phyloP scores from a whole-genome alignment of 2,797 vertebrate genomes.

The Cyprinella venusta region DNA sequence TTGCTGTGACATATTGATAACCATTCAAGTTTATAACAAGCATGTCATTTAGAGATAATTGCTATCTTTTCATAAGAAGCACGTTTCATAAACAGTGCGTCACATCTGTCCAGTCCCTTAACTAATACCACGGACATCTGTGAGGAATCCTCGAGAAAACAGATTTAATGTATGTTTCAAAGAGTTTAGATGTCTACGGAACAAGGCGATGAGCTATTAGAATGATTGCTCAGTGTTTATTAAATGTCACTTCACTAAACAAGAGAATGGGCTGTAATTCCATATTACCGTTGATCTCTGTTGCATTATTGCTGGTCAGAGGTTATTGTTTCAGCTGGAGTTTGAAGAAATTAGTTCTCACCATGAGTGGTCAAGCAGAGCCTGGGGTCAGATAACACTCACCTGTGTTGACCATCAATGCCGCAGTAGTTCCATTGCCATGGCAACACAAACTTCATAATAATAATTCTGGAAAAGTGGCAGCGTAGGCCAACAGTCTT shows the following conservation, averaged over 20 bases:
- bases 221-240: constrained; percentile 2
- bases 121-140: no score
- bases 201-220: background rate
- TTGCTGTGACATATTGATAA: background rate
- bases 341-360: constrained; percentile 23
- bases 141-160: constrained; percentile 22
- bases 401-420: constrained; percentile 46
- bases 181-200: background rate
- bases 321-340: constrained; percentile 13
- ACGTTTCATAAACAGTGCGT: constrained; percentile 60
- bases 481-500: constrained; percentile 36
- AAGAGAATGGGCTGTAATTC: constrained; percentile 5
- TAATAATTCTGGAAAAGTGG: constrained; percentile 34
- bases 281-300: background rate
- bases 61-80: constrained; percentile 6
- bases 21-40: background rate
- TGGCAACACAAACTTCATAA: constrained; percentile 58
- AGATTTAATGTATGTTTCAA: background rate
- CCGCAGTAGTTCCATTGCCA: constrained; percentile 47
- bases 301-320: constrained; percentile 14
- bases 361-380: constrained; percentile 27
- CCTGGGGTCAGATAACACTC: constrained; percentile 43
- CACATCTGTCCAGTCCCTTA: constrained; percentile 26
- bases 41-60: background rate
- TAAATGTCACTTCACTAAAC: constrained; percentile 21